Evolutionary conservation across 2,888 invertebrate genomes (phyloP), one percentile per base, ranked within the genome.

Genomic region (Lomographa bimaculata): DNA sequence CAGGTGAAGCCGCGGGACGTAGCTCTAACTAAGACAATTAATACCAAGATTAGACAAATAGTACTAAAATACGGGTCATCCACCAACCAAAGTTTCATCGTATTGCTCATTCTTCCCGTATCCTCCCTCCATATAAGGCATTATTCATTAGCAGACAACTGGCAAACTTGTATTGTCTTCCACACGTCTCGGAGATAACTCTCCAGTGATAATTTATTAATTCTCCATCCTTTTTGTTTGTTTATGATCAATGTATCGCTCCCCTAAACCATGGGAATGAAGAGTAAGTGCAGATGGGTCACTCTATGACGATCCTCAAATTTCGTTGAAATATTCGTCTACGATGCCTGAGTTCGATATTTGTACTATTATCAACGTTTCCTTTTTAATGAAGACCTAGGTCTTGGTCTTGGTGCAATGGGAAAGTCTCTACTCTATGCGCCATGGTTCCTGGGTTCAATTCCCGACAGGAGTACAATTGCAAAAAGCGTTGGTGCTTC

Each of bases 201-300:
- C 60, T 63, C 66, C 49, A 56, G 73, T 71, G 75, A 79, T 83
- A 83, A 86, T 86, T 83, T 83, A 86, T 86, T 84, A 83, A 85
- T 85, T 74, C 71, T 58, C 72, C 59, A 56, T 60, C 56, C 62
- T 68, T 69, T 72, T 74, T 79, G 79, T 83, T 83, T 78, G 80
- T 71, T 71, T 65, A 68, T 79, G 82, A 80, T 78, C 76, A 77
- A 76, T 79, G 79, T 58, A 55, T 51, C 49, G 49, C 49, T 57
- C 53, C 60, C 61, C 58, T 53, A 50, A 44, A 56, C 41, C 24
- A 36, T 38, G 39, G 21, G 32, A 48, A 28, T 36, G 30, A 42
- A 46, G 43, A 53, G 43, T 41, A 47, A 29, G 37, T 16, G 29
- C 37, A 62, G 64, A 59, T 32, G 43, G 12, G 50, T 12, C 30